phyloP scores from a whole-genome alignment of 2,797 vertebrate genomes.

The Crypturellus tataupa region DNA sequence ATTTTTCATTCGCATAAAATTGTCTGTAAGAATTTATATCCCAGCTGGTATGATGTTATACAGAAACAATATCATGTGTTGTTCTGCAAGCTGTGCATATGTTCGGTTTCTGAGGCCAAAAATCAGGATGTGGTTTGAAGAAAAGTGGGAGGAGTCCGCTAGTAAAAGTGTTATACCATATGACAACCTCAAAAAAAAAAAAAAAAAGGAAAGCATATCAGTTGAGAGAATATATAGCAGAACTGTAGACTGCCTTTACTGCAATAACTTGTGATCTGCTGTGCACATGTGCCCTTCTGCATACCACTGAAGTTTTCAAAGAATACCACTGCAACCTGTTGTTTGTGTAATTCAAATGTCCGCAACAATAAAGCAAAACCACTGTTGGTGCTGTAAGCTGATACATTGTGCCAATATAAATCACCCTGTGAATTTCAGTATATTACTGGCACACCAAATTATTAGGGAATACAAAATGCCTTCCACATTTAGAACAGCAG shows the following conservation, averaged over 20 bases:
- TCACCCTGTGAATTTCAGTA: background rate
- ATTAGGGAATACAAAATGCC: background rate
- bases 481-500: background rate
- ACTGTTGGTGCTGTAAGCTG: background rate
- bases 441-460: background rate
- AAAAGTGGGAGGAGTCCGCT: conserved; percentile 59
- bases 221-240: conserved; percentile 31
- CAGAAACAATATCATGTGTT: conserved; percentile 73
- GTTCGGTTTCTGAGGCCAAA: conserved; percentile 71
- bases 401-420: background rate
- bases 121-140: conserved; percentile 70
- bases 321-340: background rate
- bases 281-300: conserved; percentile 1
- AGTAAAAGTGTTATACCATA: conserved; percentile 70
- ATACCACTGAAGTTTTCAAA: conserved; percentile 6
- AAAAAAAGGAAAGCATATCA: background rate
- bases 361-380: background rate
- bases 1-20: conserved; percentile 76
- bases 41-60: conserved; percentile 69
- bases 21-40: conserved; percentile 76
- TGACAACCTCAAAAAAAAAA: conserved; percentile 32
- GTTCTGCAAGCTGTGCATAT: conserved; percentile 64
- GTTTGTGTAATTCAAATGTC: background rate
- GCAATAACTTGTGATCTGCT: conserved; percentile 51
- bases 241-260: conserved; percentile 10